Conservation (phyloP, 2,113 vertebrate genomes). For the Leiothrix lutea region DNA sequence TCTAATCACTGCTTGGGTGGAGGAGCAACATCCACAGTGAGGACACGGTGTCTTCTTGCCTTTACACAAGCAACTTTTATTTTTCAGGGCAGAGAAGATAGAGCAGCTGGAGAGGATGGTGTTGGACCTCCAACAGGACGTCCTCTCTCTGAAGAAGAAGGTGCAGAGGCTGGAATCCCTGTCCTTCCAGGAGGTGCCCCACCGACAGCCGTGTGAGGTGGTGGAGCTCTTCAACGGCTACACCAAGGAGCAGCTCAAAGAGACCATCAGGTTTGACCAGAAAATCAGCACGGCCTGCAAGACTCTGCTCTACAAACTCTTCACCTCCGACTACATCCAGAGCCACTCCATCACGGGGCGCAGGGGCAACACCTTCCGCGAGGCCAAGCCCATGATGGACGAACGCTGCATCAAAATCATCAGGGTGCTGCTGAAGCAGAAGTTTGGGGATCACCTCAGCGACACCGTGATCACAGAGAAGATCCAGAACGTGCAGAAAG, state of each 20-base stretch:
- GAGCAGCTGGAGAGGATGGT: conserved; percentile 57
- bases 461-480: conserved; percentile 67
- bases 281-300: conserved; percentile 71
- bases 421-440: conserved; percentile 59
- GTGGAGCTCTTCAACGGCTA: conserved; percentile 60
- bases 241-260: conserved; percentile 61
- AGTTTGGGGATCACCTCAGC: conserved; percentile 62
- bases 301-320: conserved; percentile 61
- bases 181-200: conserved; percentile 39
- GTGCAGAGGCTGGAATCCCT: conserved; percentile 55
- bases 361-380: conserved; percentile 60
- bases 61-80: not conserved
- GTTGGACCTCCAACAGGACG: conserved; percentile 22
- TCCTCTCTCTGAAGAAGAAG: conserved; percentile 48
- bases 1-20: not conserved
- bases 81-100: conserved; percentile 37
- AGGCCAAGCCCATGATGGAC: conserved; percentile 65
- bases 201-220: not conserved
- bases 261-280: conserved; percentile 65
- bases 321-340: conserved; percentile 58
- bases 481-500: conserved; percentile 67
- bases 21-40: rapidly evolving
- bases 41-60: not conserved
- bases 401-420: conserved; percentile 67
- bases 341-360: conserved; percentile 64